Base-by-base conservation (phyloP, 2,113 vertebrate species). In the Theropithecus gelada region DNA sequence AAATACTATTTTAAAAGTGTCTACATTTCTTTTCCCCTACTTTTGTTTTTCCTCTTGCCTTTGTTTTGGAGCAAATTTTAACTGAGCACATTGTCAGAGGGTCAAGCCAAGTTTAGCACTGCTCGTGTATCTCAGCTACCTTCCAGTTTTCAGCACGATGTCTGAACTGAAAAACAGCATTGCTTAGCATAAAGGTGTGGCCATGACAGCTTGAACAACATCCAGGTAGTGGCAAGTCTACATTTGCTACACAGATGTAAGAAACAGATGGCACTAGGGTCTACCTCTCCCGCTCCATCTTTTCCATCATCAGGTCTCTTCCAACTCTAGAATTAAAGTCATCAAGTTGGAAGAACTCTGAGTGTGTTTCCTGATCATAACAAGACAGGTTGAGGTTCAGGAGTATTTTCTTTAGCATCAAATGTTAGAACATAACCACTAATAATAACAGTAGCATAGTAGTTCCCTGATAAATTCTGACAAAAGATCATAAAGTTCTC, bases 401-500 rank as follows among this genome's bases (percentile, higher is more conserved):
- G 25, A 81, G 43, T 30, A 66, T 76, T 59, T 91, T 89, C 75
- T 61, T 17, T 22, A 92, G 66, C 32, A 90, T 45, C 25, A 84
- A 73, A 93, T 45, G n/a, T 68, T 96, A 87, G 79, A 93, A 82
- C 23, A 73, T n/a, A 85, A 88, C 45, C 3, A 35, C 48, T 50
- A 35, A 50, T 70, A 79, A 92, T 50, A 84, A 90, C 45, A 76
- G 70, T 14, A 91, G 76, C 27, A 43, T 35, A 45, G 82, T 12
- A 35, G 32, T 79, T 89, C 18, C 66, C 84, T 85, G 81, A 52
- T 72, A 95, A 93, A 66, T 93, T 80, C 94, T 87, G 79, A 40
- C 82, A 88, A 87, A 92, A 96, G 52, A 52, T 66, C 70, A 82
- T 20, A 70, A 90, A 85, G 66, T 92, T 97, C 68, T 66, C 84